phyloP scores from a whole-genome alignment of 1,140 invertebrate genomes.

The Bilobella aurantiaca region DNA sequence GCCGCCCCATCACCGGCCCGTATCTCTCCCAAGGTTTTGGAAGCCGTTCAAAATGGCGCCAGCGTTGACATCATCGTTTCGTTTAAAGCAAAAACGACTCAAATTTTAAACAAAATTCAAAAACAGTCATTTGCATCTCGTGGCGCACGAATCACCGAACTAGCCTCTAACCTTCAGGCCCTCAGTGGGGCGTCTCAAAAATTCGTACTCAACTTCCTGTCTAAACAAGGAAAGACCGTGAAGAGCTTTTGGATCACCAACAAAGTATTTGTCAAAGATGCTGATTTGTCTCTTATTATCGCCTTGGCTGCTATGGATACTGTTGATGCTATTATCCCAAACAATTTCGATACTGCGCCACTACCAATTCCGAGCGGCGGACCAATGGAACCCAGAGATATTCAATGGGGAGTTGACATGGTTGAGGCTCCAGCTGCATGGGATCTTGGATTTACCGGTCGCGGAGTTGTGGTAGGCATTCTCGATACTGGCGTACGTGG shows the following conservation, averaged over 20 bases:
- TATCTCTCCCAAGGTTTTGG: neutral
- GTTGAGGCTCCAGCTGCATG: neutral
- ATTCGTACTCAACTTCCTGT: neutral
- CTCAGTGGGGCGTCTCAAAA: neutral
- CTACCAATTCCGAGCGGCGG: neutral
- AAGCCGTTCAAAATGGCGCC: neutral
- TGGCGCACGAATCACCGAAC: neutral
- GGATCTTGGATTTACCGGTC: neutral
- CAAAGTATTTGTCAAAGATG: neutral
- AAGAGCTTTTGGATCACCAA: neutral
- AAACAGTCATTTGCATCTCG: neutral
- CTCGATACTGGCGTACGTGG: conserved; percentile 13
- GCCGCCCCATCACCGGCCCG: neutral
- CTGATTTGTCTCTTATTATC: neutral
- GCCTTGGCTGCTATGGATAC: neutral
- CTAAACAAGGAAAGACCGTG: neutral
- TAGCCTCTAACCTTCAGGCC: neutral
- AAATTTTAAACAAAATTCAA: neutral
- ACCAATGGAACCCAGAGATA: neutral
- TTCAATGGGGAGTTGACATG: neutral
- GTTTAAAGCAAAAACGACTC: neutral
- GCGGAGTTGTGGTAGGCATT: neutral
- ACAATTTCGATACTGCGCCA: neutral
- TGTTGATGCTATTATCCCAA: neutral
- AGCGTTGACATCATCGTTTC: neutral